A percentile compares a stretch with the other conserved stretches of the same genome.
Evolutionary conservation across 23 tunicate species (phyloP).

Genomic region (Diplosoma virens): DNA sequence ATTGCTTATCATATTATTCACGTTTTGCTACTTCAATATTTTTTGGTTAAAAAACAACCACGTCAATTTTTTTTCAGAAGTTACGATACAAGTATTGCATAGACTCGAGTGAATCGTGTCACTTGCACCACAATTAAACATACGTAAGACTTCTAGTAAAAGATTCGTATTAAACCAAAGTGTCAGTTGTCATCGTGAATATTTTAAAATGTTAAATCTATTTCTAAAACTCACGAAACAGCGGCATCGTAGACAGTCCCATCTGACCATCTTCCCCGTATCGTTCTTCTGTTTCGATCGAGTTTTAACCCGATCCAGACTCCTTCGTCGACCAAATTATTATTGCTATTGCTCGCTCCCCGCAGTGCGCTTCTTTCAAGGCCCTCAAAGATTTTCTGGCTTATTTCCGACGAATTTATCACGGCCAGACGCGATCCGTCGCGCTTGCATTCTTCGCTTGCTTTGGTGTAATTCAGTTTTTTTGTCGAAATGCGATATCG

Average conservation of each 20-base stretch:
- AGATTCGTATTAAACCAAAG: too few species aligned
- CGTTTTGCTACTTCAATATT: too few species aligned
- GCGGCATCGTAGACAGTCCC: neutral
- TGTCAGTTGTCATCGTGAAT: too few species aligned
- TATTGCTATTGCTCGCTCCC: neutral
- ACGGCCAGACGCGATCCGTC: conserved; percentile 20
- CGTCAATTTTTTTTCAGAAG: too few species aligned
- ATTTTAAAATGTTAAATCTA: too few species aligned
- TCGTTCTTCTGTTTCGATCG: neutral
- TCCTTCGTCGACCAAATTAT: neutral
- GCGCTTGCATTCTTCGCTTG: neutral
- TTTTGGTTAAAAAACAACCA: too few species aligned
- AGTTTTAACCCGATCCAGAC: conserved; percentile 28
- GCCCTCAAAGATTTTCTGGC: neutral
- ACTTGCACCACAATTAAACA: too few species aligned
- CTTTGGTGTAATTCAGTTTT: neutral
- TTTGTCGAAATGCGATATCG: conserved; percentile 17
- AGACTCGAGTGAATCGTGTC: too few species aligned
- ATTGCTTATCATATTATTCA: too few species aligned
- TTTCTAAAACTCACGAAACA: conserved; percentile 13
- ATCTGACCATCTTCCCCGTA: conserved; percentile 15
- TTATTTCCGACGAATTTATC: neutral
- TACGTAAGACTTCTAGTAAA: too few species aligned
- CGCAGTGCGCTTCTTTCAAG: neutral
- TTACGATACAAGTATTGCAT: too few species aligned